A percentile compares a stretch with the other conserved stretches of the same genome.
Evolutionary conservation across 2,113 vertebrate species (phyloP).

Genomic region (Corythornis cristatus): DNA sequence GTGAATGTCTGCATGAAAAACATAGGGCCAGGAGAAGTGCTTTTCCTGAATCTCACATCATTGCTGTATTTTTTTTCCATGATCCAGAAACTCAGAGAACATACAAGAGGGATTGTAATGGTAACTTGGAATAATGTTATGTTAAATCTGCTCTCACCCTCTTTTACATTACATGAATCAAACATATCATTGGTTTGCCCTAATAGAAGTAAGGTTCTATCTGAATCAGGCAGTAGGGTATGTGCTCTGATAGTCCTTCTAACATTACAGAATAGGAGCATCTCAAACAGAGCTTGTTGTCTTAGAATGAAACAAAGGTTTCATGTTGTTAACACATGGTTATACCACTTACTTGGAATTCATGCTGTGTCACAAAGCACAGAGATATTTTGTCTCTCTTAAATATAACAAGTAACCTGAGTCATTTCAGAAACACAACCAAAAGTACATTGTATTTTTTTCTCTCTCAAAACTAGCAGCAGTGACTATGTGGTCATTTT

Average conservation of each 20-base stretch:
- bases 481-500: neutral
- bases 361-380: neutral
- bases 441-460: neutral
- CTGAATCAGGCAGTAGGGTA: neutral
- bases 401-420: neutral
- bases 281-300: neutral
- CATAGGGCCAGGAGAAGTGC: neutral
- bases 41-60: neutral
- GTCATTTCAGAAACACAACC: neutral
- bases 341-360: neutral
- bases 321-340: neutral
- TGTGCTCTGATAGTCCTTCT: neutral
- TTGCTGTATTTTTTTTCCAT: neutral
- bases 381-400: neutral
- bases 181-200: neutral
- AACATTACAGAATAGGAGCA: neutral
- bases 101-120: neutral
- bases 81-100: neutral
- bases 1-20: neutral
- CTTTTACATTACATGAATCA: neutral
- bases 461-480: neutral
- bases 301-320: neutral
- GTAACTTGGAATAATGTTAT: neutral
- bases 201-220: neutral
- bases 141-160: neutral